phyloP scores from a whole-genome alignment of 2,797 vertebrate species.

The Agapornis canus region DNA sequence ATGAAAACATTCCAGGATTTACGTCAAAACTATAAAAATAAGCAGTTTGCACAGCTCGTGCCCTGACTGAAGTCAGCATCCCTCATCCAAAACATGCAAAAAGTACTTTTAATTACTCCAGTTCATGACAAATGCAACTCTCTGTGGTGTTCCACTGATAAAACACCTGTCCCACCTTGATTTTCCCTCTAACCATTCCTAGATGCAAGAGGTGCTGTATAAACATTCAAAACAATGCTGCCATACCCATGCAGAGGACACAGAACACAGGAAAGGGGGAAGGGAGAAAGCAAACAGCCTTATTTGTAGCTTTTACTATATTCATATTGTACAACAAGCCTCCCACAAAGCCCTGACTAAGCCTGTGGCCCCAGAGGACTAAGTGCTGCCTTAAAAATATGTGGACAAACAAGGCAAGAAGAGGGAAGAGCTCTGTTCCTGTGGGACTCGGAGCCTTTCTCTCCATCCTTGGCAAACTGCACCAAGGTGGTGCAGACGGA shows the following conservation, averaged over 20 bases:
- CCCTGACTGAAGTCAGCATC: slow-evolving; percentile 57
- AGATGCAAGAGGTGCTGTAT: neutral
- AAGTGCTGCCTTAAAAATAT: neutral
- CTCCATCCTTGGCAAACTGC: neutral
- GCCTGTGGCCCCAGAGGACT: neutral
- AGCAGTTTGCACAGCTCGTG: slow-evolving; percentile 61
- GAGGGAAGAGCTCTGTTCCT: neutral
- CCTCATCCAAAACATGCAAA: slow-evolving; percentile 41
- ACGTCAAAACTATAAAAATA: slow-evolving; percentile 78
- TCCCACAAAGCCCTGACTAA: neutral
- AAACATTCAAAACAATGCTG: neutral
- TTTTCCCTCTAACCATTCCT: neutral
- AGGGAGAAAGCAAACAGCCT: neutral
- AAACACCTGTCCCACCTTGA: neutral
- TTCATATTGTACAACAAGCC: neutral
- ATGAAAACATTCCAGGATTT: slow-evolving; percentile 74
- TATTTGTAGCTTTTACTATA: neutral
- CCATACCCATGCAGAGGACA: neutral
- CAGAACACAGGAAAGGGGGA: neutral
- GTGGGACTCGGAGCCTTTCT: neutral
- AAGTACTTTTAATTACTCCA: slow-evolving; percentile 44
- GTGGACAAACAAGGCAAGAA: neutral
- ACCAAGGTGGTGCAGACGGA: neutral
- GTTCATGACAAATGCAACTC: slow-evolving; percentile 5
- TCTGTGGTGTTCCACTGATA: neutral